Percentiles rank a stretch among this genome's conserved stretches.
Evolutionary conservation across 1,140 invertebrate genomes (phyloP).

Genomic region (Conus betulinus): DNA sequence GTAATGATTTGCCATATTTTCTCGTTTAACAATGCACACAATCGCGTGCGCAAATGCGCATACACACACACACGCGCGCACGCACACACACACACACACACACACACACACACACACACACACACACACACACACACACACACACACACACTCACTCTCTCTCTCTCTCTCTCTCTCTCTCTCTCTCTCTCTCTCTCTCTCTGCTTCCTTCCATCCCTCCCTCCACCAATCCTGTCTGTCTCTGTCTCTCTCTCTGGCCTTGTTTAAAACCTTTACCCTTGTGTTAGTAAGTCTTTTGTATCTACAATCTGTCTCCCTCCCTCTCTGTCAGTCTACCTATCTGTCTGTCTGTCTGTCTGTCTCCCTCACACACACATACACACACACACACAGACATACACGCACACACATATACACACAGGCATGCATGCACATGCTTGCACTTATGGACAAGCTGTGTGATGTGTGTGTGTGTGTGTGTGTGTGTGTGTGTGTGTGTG

Average conservation of each 20-base stretch:
- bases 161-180: slow-evolving; percentile 38
- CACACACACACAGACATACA: slow-evolving; percentile 20
- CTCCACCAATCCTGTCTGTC: slow-evolving; percentile 11
- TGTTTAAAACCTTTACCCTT: not conserved
- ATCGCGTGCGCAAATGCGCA: not conserved
- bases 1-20: too few relatives aligned
- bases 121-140: too few relatives aligned
- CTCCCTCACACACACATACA: slow-evolving; percentile 4
- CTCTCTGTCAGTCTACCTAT: not conserved
- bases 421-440: not conserved
- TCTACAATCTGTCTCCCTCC: not conserved
- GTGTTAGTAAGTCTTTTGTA: not conserved
- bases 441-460: too few relatives aligned
- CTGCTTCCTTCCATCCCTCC: not conserved
- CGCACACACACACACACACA: not conserved
- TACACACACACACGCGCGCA: not conserved
- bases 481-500: too few relatives aligned
- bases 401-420: slow-evolving; percentile 13
- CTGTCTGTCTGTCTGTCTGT: too few relatives aligned
- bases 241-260: not conserved
- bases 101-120: too few relatives aligned
- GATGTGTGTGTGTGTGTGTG: too few relatives aligned
- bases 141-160: not conserved
- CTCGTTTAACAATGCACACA: not conserved
- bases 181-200: slow-evolving; percentile 29